Conservation (phyloP, 2,797 vertebrate species). For the Scleropages formosus region DNA sequence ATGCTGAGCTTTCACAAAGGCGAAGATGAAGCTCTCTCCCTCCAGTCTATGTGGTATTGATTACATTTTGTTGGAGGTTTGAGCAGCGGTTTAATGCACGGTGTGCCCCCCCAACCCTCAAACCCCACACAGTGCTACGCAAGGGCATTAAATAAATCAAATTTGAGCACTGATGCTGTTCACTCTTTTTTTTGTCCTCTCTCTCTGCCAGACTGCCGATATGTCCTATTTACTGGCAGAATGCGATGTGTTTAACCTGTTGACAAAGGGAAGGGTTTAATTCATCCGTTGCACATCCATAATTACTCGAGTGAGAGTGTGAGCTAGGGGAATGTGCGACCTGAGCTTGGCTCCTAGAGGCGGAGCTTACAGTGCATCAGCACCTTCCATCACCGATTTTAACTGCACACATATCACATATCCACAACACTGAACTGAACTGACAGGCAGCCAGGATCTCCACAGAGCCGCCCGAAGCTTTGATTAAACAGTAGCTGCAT, state of each 20-base stretch:
- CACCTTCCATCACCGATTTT: background rate
- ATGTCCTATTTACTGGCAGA: background rate
- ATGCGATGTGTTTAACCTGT: background rate
- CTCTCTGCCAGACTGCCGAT: background rate
- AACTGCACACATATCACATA: background rate
- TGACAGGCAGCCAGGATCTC: slow-evolving; percentile 12
- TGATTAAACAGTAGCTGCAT: background rate
- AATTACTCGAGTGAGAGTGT: background rate
- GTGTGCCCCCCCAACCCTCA: background rate
- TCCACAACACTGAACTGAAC: background rate
- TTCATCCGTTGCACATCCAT: background rate
- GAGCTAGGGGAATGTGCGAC: too few relatives aligned
- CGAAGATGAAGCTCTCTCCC: background rate
- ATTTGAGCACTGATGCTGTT: slow-evolving; percentile 14
- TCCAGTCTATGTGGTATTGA: slow-evolving; percentile 27
- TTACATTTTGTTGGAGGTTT: slow-evolving; percentile 11
- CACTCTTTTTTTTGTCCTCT: background rate
- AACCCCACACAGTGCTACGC: background rate
- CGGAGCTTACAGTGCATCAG: too few relatives aligned
- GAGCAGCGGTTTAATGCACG: background rate
- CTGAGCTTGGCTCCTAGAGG: too few relatives aligned
- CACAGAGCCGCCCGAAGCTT: background rate
- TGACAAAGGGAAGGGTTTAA: background rate
- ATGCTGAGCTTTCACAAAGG: slow-evolving; percentile 20
- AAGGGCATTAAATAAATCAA: background rate